phyloP scores from a whole-genome alignment of 2,113 vertebrate genomes.

The Varanus komodoensis region DNA sequence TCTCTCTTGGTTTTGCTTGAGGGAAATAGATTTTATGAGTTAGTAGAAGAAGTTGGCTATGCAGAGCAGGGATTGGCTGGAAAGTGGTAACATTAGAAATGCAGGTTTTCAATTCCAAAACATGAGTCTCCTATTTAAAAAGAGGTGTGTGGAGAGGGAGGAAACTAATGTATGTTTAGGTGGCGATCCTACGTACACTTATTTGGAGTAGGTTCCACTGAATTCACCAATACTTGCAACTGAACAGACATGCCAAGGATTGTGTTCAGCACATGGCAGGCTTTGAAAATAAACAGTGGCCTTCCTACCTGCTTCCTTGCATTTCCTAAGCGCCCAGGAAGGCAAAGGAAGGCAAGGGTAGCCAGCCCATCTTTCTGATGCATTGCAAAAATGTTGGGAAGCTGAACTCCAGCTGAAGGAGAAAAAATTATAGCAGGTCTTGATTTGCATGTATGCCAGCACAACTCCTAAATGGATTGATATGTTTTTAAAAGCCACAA shows the following conservation, averaged over 20 bases:
- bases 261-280: background rate
- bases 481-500: conserved; percentile 59
- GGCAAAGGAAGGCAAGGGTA: background rate
- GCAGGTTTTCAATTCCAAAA: background rate
- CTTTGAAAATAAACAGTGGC: background rate
- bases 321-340: background rate
- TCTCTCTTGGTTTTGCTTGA: background rate
- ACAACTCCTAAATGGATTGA: conserved; percentile 45
- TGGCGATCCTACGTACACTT: background rate
- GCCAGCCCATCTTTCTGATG: background rate
- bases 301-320: background rate
- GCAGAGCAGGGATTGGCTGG: background rate
- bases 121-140: background rate
- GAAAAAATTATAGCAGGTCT: background rate
- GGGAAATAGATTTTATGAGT: no score
- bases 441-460: conserved; percentile 1
- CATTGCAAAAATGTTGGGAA: background rate
- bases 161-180: background rate
- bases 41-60: background rate
- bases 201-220: background rate
- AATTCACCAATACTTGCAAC: background rate
- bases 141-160: no score
- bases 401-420: background rate
- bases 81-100: background rate
- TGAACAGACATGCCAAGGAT: background rate